Evolutionary conservation across 92 coral and sea anemone genomes (phyloP), one percentile per base, ranked within the genome.

Genomic region (Galaxea fascicularis): DNA sequence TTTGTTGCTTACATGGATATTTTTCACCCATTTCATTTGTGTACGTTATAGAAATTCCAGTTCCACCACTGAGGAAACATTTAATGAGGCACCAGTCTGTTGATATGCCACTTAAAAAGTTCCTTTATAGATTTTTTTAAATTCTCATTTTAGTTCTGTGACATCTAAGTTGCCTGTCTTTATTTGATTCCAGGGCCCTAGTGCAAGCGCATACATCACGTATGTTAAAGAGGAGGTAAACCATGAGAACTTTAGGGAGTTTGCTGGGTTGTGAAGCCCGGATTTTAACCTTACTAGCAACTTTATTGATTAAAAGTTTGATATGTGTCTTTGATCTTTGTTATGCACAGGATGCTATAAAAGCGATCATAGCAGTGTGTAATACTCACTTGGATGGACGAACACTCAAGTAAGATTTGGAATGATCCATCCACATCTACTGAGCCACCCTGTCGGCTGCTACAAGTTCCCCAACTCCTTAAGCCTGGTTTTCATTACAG

Each of bases 141-240:
- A 1, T 10, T 10, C 54, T 49, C 15, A 10, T 10, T 15, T 49
- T 75, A 4, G 10, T 35, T 59, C 0, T 18, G 26, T 21, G 22
- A 21, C 9, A 7, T 10, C 25, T 39, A 4, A 14, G 13, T 44
- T n/a, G 4, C 22, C 21, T 31, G 44, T 59, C 28, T 16, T 44
- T 16, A 13, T 20, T 10, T 30, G 22, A 0, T 56, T 63, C 1
- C 29, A 96, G 99, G 99, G 99, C 17, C 99, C 99, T 11, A 96
- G 99, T 82, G 99, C 99, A 17, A 95, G 99, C 89, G 99, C 99
- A 0, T 96, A 96, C 74, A 96, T 96, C 45, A 96, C 99, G 25
- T 96, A 90, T 76, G 90, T 84, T 78, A 93, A 88, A 79, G 98
- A 94, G 39, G 99, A 96, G 97, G 99, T 92, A 35, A 59, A 76